Percentiles rank a stretch among this genome's conserved stretches.
Conservation (phyloP, 2,888 invertebrate genomes). For the Helicoverpa assulta region DNA sequence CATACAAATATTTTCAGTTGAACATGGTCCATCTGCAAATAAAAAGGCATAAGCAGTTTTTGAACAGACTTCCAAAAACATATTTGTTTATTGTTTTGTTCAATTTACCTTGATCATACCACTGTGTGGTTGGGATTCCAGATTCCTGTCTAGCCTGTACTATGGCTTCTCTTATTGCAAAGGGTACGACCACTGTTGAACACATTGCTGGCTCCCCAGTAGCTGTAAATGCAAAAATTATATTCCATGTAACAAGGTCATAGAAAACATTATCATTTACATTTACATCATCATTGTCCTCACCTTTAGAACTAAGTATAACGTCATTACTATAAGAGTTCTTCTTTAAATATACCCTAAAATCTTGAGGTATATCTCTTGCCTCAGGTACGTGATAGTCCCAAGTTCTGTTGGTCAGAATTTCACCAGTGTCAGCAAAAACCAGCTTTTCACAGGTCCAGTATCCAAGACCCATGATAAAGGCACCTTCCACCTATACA, state of each 20-base stretch:
- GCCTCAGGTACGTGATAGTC: conserved; percentile 93
- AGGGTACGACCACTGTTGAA: conserved; percentile 77
- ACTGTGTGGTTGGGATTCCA: conserved; percentile 82
- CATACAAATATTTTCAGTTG: conserved; percentile 67
- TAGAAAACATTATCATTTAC: not conserved
- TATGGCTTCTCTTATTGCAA: conserved; percentile 91
- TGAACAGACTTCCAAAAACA: not conserved
- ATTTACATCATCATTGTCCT: not conserved
- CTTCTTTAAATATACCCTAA: conserved; percentile 91
- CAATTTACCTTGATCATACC: conserved; percentile 89
- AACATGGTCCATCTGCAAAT: conserved; percentile 73
- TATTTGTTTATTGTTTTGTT: too few species aligned
- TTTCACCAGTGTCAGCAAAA: conserved; percentile 91
- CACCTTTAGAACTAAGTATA: conserved; percentile 82
- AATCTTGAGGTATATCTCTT: conserved; percentile 93
- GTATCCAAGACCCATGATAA: conserved; percentile 93
- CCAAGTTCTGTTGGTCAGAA: conserved; percentile 94
- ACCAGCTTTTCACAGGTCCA: conserved; percentile 93
- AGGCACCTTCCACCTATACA: conserved; percentile 92
- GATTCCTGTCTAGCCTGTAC: conserved; percentile 90
- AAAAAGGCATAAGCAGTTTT: not conserved
- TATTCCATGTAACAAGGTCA: not conserved
- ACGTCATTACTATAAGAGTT: conserved; percentile 91
- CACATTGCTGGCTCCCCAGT: conserved; percentile 84
- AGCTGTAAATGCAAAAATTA: conserved; percentile 65